Percentiles rank a stretch among this genome's conserved stretches.
These are phyloP conservation scores for Lottia gigantea DNA, from an alignment of 2,888 invertebrate genomes.

Conservation along the genomic window DNA sequence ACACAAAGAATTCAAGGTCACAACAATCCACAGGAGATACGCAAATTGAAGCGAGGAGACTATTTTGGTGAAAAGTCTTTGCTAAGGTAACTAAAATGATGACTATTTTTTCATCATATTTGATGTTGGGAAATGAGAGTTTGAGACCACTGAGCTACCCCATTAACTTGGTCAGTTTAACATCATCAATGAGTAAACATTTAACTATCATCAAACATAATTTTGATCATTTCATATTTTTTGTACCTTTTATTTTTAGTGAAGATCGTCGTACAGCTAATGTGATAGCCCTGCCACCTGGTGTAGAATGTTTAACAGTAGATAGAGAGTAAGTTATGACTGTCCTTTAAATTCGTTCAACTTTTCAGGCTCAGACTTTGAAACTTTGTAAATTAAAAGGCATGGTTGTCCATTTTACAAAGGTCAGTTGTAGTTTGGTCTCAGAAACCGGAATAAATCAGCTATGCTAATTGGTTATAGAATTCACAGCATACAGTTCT, in stretches of 20 bases:
- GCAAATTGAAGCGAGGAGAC: conserved; percentile 89
- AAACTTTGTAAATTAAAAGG: too few relatives aligned
- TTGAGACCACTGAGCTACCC: too few relatives aligned
- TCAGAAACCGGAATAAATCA: too few relatives aligned
- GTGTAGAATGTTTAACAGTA: conserved; percentile 85
- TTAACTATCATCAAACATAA: too few relatives aligned
- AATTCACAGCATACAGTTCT: too few relatives aligned
- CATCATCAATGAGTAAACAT: too few relatives aligned
- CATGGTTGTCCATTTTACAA: too few relatives aligned
- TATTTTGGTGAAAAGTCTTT: conserved; percentile 96
- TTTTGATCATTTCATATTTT: too few relatives aligned
- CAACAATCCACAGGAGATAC: conserved; percentile 87
- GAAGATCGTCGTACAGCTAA: conserved; percentile 89
- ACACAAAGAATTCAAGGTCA: conserved; percentile 81
- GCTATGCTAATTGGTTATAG: too few relatives aligned
- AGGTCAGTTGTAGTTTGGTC: too few relatives aligned
- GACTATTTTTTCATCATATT: background rate
- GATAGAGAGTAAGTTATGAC: conserved; percentile 78
- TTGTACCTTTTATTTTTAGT: conserved; percentile 39
- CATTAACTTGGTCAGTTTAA: too few relatives aligned
- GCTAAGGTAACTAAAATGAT: conserved; percentile 50
- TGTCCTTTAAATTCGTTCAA: background rate
- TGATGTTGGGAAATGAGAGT: too few relatives aligned
- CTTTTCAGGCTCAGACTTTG: background rate
- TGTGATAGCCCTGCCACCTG: conserved; percentile 86